These are phyloP conservation scores for Drosophila littoralis DNA, from an alignment of 1,140 invertebrate species.

Conservation along the genomic window DNA sequence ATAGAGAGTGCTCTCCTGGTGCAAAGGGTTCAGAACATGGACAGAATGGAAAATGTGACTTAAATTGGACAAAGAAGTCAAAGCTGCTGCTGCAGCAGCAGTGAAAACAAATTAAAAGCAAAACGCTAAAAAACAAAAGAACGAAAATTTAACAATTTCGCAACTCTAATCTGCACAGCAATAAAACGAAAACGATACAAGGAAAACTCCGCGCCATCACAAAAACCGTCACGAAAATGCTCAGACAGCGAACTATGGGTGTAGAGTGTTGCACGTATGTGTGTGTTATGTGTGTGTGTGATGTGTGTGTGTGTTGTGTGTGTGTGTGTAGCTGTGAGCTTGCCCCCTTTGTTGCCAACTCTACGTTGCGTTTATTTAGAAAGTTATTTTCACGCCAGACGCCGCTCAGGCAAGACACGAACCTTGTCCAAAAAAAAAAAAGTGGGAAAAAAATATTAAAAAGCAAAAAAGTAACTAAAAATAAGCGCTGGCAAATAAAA, in stretches of 20 bases:
- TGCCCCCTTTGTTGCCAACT: slow-evolving; percentile 66
- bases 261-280: slow-evolving; percentile 16
- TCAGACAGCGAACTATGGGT: slow-evolving; percentile 68
- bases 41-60: slow-evolving; percentile 45
- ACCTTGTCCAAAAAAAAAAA: slow-evolving; percentile 12
- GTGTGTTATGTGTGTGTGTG: slow-evolving; percentile 22
- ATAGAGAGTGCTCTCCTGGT: neutral
- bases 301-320: slow-evolving; percentile 7
- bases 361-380: slow-evolving; percentile 74
- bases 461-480: slow-evolving; percentile 73
- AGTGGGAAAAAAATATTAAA: slow-evolving; percentile 7
- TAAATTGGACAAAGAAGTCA: slow-evolving; percentile 54
- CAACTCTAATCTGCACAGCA: slow-evolving; percentile 78
- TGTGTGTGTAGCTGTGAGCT: slow-evolving; percentile 9
- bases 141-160: slow-evolving; percentile 80
- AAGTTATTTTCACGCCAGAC: slow-evolving; percentile 71
- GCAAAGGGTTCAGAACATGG: slow-evolving; percentile 26
- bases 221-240: slow-evolving; percentile 72
- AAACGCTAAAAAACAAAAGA: slow-evolving; percentile 42
- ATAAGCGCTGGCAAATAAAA: slow-evolving; percentile 78
- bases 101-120: slow-evolving; percentile 59
- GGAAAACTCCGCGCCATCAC: slow-evolving; percentile 62
- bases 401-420: slow-evolving; percentile 23
- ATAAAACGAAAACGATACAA: slow-evolving; percentile 78
- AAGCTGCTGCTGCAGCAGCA: slow-evolving; percentile 18